Evolutionary conservation across 64 coral and sea anemone species (phyloP).

Genomic region (Trachythela sp.): DNA sequence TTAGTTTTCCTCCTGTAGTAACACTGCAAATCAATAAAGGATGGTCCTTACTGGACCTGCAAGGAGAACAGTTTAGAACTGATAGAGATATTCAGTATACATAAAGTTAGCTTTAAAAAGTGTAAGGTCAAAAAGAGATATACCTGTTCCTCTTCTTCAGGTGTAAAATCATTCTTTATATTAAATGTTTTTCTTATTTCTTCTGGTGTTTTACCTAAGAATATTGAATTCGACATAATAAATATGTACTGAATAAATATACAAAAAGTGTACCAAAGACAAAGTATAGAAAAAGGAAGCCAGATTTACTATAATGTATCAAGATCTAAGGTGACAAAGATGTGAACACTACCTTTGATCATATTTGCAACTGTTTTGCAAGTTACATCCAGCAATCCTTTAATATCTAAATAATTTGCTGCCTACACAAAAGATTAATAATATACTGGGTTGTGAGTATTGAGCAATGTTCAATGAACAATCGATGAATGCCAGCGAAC

Average conservation of each 20-base stretch:
- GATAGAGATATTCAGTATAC: no score
- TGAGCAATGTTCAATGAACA: no score
- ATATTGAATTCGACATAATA: background rate
- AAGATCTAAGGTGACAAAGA: background rate
- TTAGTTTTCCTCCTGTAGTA: no score
- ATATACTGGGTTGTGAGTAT: no score
- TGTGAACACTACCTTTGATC: conserved; percentile 75
- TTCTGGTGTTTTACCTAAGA: conserved; percentile 83
- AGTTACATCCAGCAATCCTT: conserved; percentile 95
- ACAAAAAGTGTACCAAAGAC: no score
- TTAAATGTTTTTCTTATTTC: conserved; percentile 97
- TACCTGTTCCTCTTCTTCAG: conserved; percentile 93
- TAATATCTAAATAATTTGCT: conserved; percentile 96
- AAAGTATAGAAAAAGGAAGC: no score
- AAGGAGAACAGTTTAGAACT: no score
- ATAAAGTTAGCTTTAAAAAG: no score
- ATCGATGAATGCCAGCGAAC: no score
- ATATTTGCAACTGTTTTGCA: conserved; percentile 99
- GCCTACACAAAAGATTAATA: conserved; percentile 45
- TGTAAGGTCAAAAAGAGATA: background rate
- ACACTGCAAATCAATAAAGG: no score
- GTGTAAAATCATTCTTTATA: conserved; percentile 98
- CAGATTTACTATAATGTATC: background rate
- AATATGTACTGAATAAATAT: background rate
- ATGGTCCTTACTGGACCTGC: no score